Conservation (phyloP, 2,888 invertebrate genomes). For the Himalopsyche kuldschensis region DNA sequence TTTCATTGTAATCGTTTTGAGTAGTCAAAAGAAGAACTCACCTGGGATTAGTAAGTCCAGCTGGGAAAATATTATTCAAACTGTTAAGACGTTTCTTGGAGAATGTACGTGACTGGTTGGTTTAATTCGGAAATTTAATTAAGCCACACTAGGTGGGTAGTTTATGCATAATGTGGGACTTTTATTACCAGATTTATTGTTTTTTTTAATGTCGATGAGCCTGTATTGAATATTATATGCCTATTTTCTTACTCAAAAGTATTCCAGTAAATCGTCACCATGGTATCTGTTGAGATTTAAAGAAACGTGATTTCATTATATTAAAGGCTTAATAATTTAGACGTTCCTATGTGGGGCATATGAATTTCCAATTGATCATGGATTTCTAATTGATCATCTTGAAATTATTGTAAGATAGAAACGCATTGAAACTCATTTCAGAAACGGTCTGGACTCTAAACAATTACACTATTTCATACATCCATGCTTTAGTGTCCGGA, state of each 20-base stretch:
- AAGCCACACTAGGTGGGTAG: neutral
- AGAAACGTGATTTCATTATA: neutral
- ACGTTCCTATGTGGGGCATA: no score
- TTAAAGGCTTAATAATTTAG: neutral
- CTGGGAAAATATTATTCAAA: neutral
- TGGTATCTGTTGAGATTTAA: no score
- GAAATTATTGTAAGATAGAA: no score
- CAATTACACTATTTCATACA: no score
- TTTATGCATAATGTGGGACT: neutral
- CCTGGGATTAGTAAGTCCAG: neutral
- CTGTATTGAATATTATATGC: neutral
- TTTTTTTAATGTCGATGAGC: neutral
- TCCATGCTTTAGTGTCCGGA: no score
- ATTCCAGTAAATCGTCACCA: neutral
- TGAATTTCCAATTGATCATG: no score
- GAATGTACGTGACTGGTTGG: constrained; percentile 11
- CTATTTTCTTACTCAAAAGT: neutral
- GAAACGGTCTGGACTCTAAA: no score
- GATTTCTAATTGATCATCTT: no score
- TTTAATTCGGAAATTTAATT: constrained; percentile 19
- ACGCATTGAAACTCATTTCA: no score
- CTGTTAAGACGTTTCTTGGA: constrained; percentile 8
- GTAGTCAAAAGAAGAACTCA: neutral
- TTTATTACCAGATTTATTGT: neutral
- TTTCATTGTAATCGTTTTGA: neutral